Conservation (phyloP, 2,797 vertebrate genomes). For the Alcedo quadribrachys region DNA sequence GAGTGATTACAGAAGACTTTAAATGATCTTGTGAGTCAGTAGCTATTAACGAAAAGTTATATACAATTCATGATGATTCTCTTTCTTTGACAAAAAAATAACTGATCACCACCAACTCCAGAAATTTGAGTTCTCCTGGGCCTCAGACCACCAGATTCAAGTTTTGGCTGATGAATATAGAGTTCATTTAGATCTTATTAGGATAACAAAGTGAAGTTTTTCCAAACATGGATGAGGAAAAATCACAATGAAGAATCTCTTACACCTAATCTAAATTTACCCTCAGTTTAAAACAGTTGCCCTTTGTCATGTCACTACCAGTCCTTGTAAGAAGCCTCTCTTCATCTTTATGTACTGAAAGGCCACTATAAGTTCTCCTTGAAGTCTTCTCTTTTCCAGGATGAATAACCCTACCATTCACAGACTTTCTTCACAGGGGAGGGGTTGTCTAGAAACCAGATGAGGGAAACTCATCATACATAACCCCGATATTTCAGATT, state of each 20-base stretch:
- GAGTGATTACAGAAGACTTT: background rate
- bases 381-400: background rate
- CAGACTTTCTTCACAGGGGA: background rate
- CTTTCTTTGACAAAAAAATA: background rate
- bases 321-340: background rate
- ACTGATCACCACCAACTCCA: background rate
- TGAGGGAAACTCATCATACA: background rate
- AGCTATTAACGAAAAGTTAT: background rate
- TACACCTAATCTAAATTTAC: background rate
- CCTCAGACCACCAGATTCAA: background rate
- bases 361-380: background rate
- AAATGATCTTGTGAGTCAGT: background rate
- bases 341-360: background rate
- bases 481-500: background rate
- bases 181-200: background rate
- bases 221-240: background rate
- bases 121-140: fast-evolving
- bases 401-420: background rate
- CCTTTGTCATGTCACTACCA: background rate
- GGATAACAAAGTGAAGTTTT: background rate
- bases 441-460: too few relatives aligned
- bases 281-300: background rate
- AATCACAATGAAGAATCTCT: background rate
- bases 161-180: background rate
- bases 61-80: background rate